Evolutionary conservation across 2,888 invertebrate genomes (phyloP).

Genomic region (Lycocerus yunnanus): DNA sequence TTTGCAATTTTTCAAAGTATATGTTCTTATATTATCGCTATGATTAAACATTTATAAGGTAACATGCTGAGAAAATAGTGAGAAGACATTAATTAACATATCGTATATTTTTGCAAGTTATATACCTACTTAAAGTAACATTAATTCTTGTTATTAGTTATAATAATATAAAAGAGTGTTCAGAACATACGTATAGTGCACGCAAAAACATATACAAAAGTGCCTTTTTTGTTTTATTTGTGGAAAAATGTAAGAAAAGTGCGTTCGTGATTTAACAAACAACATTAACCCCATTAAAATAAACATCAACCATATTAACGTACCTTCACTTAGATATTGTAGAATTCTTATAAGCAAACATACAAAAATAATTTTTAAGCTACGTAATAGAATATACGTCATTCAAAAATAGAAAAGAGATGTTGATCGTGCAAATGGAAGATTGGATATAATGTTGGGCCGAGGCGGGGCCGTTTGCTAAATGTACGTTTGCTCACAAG

Average conservation of each 20-base stretch:
- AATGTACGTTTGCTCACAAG: constrained; percentile 85
- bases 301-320: constrained; percentile 20
- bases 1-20: background rate
- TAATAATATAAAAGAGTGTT: no score
- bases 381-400: constrained; percentile 5
- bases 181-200: background rate
- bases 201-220: background rate
- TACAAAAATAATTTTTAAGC: background rate
- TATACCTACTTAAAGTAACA: background rate
- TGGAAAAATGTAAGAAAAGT: background rate
- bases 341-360: constrained; percentile 23
- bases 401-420: constrained; percentile 55
- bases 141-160: background rate
- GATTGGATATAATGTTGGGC: constrained; percentile 51
- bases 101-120: background rate
- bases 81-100: background rate
- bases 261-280: background rate
- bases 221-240: background rate
- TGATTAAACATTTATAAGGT: background rate
- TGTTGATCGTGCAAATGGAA: constrained; percentile 55
- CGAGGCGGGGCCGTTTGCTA: constrained; percentile 62
- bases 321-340: constrained; percentile 22
- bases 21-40: background rate
- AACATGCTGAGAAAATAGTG: background rate
- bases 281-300: constrained; percentile 17